Percentiles rank a stretch among this genome's conserved stretches.
These are phyloP conservation scores for Esox masquinongy DNA, from an alignment of 2,797 vertebrate species.

Conservation along the genomic window DNA sequence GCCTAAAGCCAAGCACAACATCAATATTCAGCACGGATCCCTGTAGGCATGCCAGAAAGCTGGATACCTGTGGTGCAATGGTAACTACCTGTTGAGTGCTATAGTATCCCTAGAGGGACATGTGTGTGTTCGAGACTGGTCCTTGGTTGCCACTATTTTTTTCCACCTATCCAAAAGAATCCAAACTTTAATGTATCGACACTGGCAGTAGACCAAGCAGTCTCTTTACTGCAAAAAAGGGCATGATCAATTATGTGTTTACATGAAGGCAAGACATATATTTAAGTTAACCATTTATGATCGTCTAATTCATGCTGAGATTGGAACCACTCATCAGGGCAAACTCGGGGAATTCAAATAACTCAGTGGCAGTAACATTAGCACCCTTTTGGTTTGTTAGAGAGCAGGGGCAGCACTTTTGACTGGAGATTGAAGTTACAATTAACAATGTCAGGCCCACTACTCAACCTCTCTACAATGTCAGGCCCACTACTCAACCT, in stretches of 20 bases:
- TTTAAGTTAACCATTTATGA: neutral
- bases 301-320: neutral
- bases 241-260: neutral
- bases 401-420: neutral
- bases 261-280: neutral
- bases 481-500: no score
- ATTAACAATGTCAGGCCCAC: neutral
- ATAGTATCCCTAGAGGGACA: neutral
- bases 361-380: neutral
- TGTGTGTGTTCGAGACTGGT: neutral
- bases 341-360: slow-evolving; percentile 17
- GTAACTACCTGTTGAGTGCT: slow-evolving; percentile 10
- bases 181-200: neutral
- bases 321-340: neutral
- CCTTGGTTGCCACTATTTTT: slow-evolving; percentile 3
- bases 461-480: slow-evolving; percentile 11
- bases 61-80: slow-evolving; percentile 5
- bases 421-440: neutral
- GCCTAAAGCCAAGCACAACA: slow-evolving; percentile 12
- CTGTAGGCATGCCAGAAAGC: neutral
- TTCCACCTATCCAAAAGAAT: neutral
- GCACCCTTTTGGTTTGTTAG: neutral
- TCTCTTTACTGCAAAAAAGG: neutral
- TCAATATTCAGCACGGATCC: slow-evolving; percentile 15
- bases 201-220: neutral